These are phyloP conservation scores for Eulemur coronatus DNA, from an alignment of 2,797 vertebrate species.

Conservation along the genomic window DNA sequence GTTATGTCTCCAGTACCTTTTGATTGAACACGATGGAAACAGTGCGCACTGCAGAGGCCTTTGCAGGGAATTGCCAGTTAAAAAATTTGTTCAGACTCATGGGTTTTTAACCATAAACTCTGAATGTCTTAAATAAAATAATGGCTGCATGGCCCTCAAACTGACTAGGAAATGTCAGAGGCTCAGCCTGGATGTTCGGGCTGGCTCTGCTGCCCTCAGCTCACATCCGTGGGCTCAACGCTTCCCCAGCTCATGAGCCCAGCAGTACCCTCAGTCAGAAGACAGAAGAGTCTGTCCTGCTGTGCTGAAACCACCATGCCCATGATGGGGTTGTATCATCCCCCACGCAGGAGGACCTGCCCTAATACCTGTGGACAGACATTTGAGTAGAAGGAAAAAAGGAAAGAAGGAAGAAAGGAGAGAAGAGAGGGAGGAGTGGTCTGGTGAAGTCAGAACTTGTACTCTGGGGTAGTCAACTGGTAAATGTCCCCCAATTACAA, in stretches of 20 bases:
- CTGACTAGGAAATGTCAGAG: background rate
- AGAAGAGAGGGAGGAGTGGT: too few species aligned
- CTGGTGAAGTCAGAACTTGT: background rate
- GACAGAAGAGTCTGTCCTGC: background rate
- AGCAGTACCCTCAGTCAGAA: background rate
- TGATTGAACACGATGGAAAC: slow-evolving; percentile 53
- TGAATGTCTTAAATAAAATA: slow-evolving; percentile 49
- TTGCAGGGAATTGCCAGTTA: slow-evolving; percentile 55
- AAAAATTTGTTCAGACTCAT: slow-evolving; percentile 53
- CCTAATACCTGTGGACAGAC: background rate
- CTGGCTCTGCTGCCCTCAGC: background rate
- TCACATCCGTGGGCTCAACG: background rate
- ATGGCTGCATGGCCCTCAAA: background rate
- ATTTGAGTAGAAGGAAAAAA: background rate
- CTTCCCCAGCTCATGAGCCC: background rate
- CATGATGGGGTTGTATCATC: background rate
- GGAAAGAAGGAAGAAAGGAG: too few species aligned
- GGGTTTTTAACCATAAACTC: slow-evolving; percentile 36
- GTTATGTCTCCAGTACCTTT: slow-evolving; percentile 58
- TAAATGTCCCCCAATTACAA: background rate
- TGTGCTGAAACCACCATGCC: background rate
- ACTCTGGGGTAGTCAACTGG: background rate
- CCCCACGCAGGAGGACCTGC: background rate
- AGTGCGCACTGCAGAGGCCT: background rate
- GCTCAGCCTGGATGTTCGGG: background rate